Base-by-base conservation (phyloP, 2,113 vertebrate genomes). In the Tenebrosternarchus preto region DNA sequence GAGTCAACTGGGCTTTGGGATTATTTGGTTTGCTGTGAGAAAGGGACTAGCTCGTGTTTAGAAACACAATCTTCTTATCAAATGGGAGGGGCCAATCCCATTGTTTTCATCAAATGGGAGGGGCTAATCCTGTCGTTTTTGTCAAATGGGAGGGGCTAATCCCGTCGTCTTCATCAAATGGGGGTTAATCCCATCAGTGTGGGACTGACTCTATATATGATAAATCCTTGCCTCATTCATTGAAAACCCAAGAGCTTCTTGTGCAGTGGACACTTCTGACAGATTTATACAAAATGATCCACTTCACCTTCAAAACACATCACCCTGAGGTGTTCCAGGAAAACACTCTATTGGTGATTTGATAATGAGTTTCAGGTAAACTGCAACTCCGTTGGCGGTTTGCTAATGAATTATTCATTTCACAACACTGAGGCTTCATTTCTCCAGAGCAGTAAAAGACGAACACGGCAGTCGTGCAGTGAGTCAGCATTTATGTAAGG, bases 401-500 rank as follows among this genome's bases (percentile, higher is more conserved):
- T 29, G 29, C 16, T 33, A 53, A 27, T 76, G 4, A 1, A 5
- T 75, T 46, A 31, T 36, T 12, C 19, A 15, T 17, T 76, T 66
- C 33, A 53, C 19, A 31, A 8, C 19, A 60, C 63, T 46, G 8
- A 2, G 73, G 73, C 56, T 61, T 29, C 16, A 15, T 7, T 50
- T 11, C 36, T 19, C 25, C 29, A 53, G 5, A 25, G 53, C 31
- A 59, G 36, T n/a, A 39, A n/a, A 33, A n/a, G 22, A 16, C 15
- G 55, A 16, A 36, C 25, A 24, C n/a, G 36, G 8, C 64, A 22
- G 64, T 33, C 0, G 16, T 5, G 20, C 24, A 17, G 68, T 25
- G 70, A 36, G 16, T 64, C 61, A 68, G 64, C 20, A 36, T 25
- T 68, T 68, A 68, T 39, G 64, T 68, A 68, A 63, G 64, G 64